Base-by-base conservation (phyloP, 2,113 vertebrate species). In the Tupaia chinensis region DNA sequence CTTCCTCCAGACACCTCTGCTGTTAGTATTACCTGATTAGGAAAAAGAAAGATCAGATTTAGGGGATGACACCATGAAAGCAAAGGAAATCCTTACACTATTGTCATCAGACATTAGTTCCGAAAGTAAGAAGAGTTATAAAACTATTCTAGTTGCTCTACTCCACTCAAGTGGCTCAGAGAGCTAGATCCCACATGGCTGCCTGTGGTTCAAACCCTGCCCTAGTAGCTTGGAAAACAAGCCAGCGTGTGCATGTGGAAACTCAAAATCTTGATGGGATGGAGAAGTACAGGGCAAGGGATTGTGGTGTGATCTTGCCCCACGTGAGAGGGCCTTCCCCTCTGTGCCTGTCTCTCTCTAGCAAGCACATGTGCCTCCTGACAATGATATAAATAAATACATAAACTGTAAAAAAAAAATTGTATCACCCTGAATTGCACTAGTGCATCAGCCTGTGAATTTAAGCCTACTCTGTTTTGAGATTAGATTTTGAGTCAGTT, bases 11-110 rank as follows among this genome's bases (percentile, higher is more conserved):
- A 99, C 10, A 99, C 98, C 63, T 99, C 99, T 6, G 98, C 99
- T 0, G 99, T 99, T 96, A 99, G 98, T 97, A 99, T 99, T 89
- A 99, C 99, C 99, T 99, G 82, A 14, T 89, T 74, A n/a, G 66
- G 29, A 97, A 96, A 58, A 66, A 44, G 80, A 73, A 87, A 90
- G 66, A 72, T 66, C 29, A 97, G 77, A 87, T 16, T 83, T 10
- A 94, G 86, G 65, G 22, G 68, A 19, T 14, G 23, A 69, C 22
- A 84, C 15, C 53, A 4, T 9, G 22, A 87, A 77, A 70, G 25
- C 44, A 89, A 27, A 44, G 22, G 27, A 96, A 91, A 56, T 19
- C 80, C 69, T 72, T 60, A 7, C 3, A 73, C 32, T 16, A 73
- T 78, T 94, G 91, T 66, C 66, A 68, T 2, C n/a, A 91, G 76